Percentiles rank a stretch among this genome's conserved stretches.
Conservation (phyloP, 2,113 vertebrate genomes). For the Melierax canorus region DNA sequence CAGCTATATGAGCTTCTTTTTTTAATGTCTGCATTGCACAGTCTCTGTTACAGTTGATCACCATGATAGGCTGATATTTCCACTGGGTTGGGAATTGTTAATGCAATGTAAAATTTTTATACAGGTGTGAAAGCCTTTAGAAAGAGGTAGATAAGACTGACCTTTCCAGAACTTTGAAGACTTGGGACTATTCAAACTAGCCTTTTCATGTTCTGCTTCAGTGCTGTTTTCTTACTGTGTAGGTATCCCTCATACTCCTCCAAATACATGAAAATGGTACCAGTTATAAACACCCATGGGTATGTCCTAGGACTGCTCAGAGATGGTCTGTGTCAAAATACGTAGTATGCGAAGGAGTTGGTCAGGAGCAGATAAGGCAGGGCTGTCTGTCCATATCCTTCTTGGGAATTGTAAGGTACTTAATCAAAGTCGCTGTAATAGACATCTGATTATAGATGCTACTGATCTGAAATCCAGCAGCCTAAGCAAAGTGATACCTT, state of each 20-base stretch:
- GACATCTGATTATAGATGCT: neutral
- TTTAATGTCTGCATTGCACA: neutral
- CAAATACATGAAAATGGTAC: neutral
- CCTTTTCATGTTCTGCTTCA: neutral
- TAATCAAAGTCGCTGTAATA: neutral
- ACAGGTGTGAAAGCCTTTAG: neutral
- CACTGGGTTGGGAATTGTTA: neutral
- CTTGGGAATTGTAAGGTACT: neutral
- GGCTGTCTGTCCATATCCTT: neutral
- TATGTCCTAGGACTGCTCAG: neutral
- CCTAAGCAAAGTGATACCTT: neutral
- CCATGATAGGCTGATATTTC: neutral
- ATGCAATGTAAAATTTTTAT: neutral
- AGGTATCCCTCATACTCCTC: neutral
- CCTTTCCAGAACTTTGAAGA: neutral
- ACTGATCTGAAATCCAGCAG: neutral
- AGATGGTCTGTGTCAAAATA: neutral
- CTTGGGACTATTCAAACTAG: neutral
- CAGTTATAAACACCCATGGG: neutral
- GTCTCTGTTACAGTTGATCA: neutral
- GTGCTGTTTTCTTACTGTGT: neutral
- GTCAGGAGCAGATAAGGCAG: neutral
- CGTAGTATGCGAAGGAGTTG: fast-evolving
- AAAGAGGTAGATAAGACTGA: neutral
- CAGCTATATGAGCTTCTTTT: neutral